Evolutionary conservation across 92 coral and sea anemone species (phyloP), one percentile per base, ranked within the genome.

Genomic region (Epizoanthus rinbou): DNA sequence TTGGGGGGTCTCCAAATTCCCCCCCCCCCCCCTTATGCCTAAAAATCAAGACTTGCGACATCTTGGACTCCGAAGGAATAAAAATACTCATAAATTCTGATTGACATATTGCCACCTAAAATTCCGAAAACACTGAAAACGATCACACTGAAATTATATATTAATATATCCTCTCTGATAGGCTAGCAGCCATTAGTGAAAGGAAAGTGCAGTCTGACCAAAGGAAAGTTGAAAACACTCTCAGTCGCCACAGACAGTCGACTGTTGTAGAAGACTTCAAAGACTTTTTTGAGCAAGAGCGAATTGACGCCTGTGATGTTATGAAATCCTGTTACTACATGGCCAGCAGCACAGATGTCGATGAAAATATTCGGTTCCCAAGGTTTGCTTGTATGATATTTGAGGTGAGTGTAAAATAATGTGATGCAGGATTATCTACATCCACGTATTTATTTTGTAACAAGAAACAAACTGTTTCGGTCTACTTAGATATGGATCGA

Each of bases 141-240:
- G n/a, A n/a, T n/a, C n/a, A n/a, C n/a, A n/a, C n/a, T n/a, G n/a
- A n/a, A n/a, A n/a, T n/a, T n/a, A n/a, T n/a, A n/a, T n/a, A n/a
- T n/a, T n/a, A n/a, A n/a, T n/a, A n/a, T 8, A 45, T 45, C 13
- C 6, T 45, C 13, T 45, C 53, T 45, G 1, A 45, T 7, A 66
- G 71, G 47, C 71, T 66, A 1, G 71, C 71, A 31, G 71, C 47
- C 5, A 14, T 66, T n/a, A 66, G 45, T 28, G 71, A 66, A 7
- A 66, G 6, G 21, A 66, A 3, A 25, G 47, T 33, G 1, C 71
- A 15, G 21, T 66, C 71, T 6, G 71, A 66, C 45, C 71, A 66
- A 31, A 66, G 71, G 22, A 66, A 66, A 31, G 71, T 66, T 0
- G 71, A 66, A 15, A 66, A 66, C 45, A 66, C 71, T 28, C 71